A percentile compares a stretch with the other conserved stretches of the same genome.
These are phyloP conservation scores for Hylaeus anthracinus DNA, from an alignment of 1,140 invertebrate genomes.

Conservation along the genomic window DNA sequence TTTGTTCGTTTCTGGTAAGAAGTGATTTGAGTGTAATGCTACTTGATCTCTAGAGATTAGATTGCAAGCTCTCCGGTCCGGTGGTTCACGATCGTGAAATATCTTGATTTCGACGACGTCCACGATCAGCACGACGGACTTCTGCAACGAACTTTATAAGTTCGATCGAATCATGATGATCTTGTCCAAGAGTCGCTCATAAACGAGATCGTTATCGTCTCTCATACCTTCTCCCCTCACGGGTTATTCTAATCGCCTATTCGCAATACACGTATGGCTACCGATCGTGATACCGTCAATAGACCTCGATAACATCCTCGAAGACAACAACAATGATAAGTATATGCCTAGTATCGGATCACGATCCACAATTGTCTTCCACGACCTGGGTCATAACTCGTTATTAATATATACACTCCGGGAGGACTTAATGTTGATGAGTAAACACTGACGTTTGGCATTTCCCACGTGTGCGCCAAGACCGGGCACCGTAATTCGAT, in stretches of 20 bases:
- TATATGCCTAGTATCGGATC: slow-evolving; percentile 53
- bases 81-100: slow-evolving; percentile 44
- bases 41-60: slow-evolving; percentile 7
- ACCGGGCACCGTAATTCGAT: slow-evolving; percentile 7
- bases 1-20: too few relatives aligned
- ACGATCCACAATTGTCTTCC: slow-evolving; percentile 56
- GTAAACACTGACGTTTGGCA: slow-evolving; percentile 47
- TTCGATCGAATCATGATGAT: slow-evolving; percentile 35
- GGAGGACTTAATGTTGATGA: slow-evolving; percentile 28
- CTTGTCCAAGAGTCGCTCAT: slow-evolving; percentile 56
- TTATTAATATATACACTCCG: slow-evolving; percentile 42
- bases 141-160: slow-evolving; percentile 37
- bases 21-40: too few relatives aligned
- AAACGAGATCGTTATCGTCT: slow-evolving; percentile 63
- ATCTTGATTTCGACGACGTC: slow-evolving; percentile 42
- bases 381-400: neutral
- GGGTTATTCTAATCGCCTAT: slow-evolving; percentile 60
- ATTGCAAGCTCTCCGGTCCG: neutral
- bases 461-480: slow-evolving; percentile 29
- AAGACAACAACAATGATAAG: slow-evolving; percentile 62
- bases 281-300: slow-evolving; percentile 56
- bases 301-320: slow-evolving; percentile 55
- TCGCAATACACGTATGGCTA: slow-evolving; percentile 57
- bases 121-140: slow-evolving; percentile 45
- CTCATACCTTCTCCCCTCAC: too few relatives aligned